Conservation (phyloP, 2,797 vertebrate species). For the Diplodus sargus region DNA sequence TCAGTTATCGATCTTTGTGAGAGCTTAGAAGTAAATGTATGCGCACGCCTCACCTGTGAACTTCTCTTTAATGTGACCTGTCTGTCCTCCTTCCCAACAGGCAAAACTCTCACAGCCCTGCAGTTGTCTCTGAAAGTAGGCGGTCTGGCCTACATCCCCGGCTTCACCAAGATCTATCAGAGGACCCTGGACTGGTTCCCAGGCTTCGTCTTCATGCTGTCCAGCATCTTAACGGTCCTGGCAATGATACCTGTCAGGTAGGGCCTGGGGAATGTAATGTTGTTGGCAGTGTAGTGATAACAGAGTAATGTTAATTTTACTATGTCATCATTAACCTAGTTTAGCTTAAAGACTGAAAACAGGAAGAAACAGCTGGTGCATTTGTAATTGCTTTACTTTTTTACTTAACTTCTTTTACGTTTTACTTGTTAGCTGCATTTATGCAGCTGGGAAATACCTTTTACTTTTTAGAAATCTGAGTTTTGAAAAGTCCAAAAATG, state of each 20-base stretch:
- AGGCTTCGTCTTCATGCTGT: slow-evolving; percentile 89
- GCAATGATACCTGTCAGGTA: slow-evolving; percentile 92
- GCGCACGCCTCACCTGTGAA: neutral
- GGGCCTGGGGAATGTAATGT: neutral
- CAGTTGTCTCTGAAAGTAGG: slow-evolving; percentile 89
- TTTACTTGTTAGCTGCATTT: neutral
- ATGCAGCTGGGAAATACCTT: neutral
- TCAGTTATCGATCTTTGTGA: neutral
- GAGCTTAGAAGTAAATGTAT: neutral
- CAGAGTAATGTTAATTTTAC: neutral
- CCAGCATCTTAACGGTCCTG: slow-evolving; percentile 86
- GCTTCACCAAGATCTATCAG: slow-evolving; percentile 93
- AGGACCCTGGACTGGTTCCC: slow-evolving; percentile 87
- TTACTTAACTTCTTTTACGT: no score
- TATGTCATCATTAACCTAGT: neutral
- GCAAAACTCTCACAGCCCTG: slow-evolving; percentile 88
- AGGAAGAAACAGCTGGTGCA: no score
- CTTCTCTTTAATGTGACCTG: neutral
- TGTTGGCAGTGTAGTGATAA: neutral
- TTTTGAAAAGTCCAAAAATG: no score
- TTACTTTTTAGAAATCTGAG: neutral
- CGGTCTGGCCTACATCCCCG: slow-evolving; percentile 87
- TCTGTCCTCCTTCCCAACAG: slow-evolving; percentile 59
- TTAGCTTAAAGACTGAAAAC: neutral
- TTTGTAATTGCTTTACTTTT: no score